Evolutionary conservation across 2,888 invertebrate species (phyloP).

Genomic region (Agrotis clavis): DNA sequence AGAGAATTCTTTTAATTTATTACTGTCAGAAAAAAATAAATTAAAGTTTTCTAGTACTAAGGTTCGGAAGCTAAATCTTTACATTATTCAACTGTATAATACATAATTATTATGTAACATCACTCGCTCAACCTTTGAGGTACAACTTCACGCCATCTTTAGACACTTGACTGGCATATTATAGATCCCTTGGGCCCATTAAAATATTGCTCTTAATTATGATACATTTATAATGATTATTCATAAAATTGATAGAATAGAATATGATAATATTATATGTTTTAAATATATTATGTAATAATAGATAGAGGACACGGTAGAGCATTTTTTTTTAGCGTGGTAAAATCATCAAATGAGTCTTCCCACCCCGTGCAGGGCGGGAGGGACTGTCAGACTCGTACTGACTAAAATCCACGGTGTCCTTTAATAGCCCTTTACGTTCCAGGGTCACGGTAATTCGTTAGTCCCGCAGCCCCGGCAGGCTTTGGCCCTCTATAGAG

Average conservation of each 20-base stretch:
- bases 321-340: no score
- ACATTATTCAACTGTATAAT: neutral
- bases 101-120: neutral
- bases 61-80: neutral
- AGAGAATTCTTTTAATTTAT: no score
- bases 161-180: slow-evolving; percentile 38
- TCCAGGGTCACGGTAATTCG: no score
- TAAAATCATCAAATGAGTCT: no score
- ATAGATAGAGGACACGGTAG: no score
- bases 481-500: no score
- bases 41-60: neutral
- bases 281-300: neutral
- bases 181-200: neutral
- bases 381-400: no score
- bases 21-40: neutral
- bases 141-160: slow-evolving; percentile 6
- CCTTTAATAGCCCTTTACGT: no score
- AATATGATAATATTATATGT: neutral
- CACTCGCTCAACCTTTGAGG: neutral
- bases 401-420: no score
- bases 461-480: no score
- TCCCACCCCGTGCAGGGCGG: no score
- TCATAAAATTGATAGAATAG: slow-evolving; percentile 11
- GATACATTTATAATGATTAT: slow-evolving; percentile 17
- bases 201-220: slow-evolving; percentile 24